Conservation (phyloP, 2,797 vertebrate species). For the Podarcis siculus region DNA sequence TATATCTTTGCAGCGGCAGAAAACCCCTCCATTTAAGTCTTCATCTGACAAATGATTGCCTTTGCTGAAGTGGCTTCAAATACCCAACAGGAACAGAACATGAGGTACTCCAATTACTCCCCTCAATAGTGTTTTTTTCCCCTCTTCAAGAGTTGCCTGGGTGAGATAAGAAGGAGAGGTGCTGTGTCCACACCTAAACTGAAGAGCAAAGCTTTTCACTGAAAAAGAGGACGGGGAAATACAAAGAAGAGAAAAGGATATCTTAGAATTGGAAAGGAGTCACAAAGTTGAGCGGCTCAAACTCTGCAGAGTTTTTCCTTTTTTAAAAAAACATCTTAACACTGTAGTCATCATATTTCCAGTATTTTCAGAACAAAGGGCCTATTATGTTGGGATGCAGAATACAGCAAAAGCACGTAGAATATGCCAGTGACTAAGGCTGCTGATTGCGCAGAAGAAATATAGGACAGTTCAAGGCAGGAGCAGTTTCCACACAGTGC, state of each 20-base stretch:
- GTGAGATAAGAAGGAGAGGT: slow-evolving; percentile 45
- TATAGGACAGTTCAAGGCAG: not conserved
- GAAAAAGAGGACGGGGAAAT: slow-evolving; percentile 37
- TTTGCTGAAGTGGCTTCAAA: slow-evolving; percentile 46
- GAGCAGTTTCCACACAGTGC: not conserved
- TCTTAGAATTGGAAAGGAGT: slow-evolving; percentile 66
- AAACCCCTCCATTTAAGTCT: not conserved
- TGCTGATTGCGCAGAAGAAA: slow-evolving; percentile 20
- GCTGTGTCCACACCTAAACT: slow-evolving; percentile 4
- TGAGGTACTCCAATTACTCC: slow-evolving; percentile 9
- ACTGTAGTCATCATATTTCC: slow-evolving; percentile 64
- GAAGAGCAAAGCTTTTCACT: slow-evolving; percentile 55
- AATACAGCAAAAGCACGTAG: slow-evolving; percentile 40
- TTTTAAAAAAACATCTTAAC: not conserved
- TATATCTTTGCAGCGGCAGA: slow-evolving; percentile 10
- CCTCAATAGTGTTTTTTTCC: not conserved
- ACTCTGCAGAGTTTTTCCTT: slow-evolving; percentile 31
- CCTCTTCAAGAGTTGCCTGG: not conserved
- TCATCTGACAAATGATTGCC: slow-evolving; percentile 33
- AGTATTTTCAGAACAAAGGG: slow-evolving; percentile 60
- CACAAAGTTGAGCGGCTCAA: slow-evolving; percentile 41
- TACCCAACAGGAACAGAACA: slow-evolving; percentile 55
- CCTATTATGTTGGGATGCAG: slow-evolving; percentile 54
- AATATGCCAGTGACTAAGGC: slow-evolving; percentile 39
- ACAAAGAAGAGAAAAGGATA: slow-evolving; percentile 43